Evolutionary conservation across 2,797 vertebrate genomes (phyloP), one percentile per base, ranked within the genome.

Genomic region (Eidolon dupreanum): DNA sequence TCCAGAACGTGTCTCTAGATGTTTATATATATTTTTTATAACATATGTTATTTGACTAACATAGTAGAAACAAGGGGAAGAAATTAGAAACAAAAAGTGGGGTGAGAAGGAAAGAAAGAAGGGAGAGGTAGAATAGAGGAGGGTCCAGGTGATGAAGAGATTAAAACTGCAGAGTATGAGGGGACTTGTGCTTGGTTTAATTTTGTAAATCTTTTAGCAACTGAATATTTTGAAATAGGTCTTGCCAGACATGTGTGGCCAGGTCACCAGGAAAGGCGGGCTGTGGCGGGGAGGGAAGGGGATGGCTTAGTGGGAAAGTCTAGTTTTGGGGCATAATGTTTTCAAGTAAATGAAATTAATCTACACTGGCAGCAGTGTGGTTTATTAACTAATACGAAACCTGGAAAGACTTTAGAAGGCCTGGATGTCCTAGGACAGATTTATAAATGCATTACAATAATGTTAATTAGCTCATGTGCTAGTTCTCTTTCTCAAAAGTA

Each of bases 291-390:
- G 1, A 11, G 7, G 24, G 19, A 13, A 3, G 43, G 22, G 38
- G 17, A 38, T 19, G 33, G 10, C 55, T 41, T 74, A 2, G 22
- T 4, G 81, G 57, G 36, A 90, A 92, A 85, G 46, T 46, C 31
- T 51, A 38, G 7, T 83, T 94, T 95, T 53, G 82, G 51, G 49
- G 86, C n/a, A 75, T 38, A 90, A 75, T 74, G 8, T 53, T 93
- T 74, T 71, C 17, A 81, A 51, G 65, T 19, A 41, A 82, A 41
- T 85, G 10, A 61, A 94, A 83, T 28, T 26, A 73, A 65, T 77
- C 78, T 43, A 41, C 10, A 38, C 3, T 49, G 31, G 70, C 26
- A 20, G 53, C 0, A 41, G 22, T 55, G 26, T 55, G 17, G 17
- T 31, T 28, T 82, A 31, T 10, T 78, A 43, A 85, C 28, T 28